These are phyloP conservation scores for Argyrosomus regius DNA, from an alignment of 2,797 vertebrate genomes.

Conservation along the genomic window DNA sequence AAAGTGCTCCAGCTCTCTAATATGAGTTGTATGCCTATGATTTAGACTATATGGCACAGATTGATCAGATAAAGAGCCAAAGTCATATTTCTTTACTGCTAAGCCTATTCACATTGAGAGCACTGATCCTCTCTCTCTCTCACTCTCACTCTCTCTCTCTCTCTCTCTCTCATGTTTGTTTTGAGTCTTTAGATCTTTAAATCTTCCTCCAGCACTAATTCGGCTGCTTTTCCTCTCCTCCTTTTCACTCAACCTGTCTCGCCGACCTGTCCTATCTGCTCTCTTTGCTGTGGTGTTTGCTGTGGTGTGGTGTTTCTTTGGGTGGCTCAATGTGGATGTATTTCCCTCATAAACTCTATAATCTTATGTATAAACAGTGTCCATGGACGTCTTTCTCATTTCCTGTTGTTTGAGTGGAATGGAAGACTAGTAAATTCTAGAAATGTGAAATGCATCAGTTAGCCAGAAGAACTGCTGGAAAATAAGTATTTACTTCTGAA, in stretches of 20 bases:
- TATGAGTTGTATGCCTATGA: constrained; percentile 68
- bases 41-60: constrained; percentile 65
- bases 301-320: background rate
- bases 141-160: constrained; percentile 3
- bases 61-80: constrained; percentile 78
- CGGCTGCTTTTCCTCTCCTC: constrained; percentile 16
- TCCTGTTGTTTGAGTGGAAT: background rate
- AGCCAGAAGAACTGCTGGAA: background rate
- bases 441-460: constrained; percentile 11
- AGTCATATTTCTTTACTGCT: constrained; percentile 73
- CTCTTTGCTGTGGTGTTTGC: constrained; percentile 17
- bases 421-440: background rate
- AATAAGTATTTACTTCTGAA: background rate
- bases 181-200: constrained; percentile 29
- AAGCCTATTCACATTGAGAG: constrained; percentile 71
- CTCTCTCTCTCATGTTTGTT: constrained; percentile 24
- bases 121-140: constrained; percentile 43
- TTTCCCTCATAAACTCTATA: background rate
- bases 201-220: constrained; percentile 17
- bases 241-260: constrained; percentile 4
- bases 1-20: constrained; percentile 70
- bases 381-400: background rate
- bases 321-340: background rate
- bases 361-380: background rate
- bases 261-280: background rate